phyloP scores from a whole-genome alignment of 2,113 vertebrate genomes.

The Hippocampus zosterae region DNA sequence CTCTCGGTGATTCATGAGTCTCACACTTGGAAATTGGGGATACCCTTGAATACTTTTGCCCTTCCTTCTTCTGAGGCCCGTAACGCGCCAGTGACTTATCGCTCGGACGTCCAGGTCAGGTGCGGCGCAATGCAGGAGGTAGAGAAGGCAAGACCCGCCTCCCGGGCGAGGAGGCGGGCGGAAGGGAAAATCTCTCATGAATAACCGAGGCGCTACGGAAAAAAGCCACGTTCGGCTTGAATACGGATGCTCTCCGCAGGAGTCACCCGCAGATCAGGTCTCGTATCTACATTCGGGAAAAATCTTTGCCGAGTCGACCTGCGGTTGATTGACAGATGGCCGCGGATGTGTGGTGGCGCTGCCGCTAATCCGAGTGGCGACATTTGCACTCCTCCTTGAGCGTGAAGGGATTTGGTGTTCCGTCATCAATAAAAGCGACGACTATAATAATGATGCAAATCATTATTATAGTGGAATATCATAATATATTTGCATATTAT shows the following conservation, averaged over 20 bases:
- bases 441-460: conserved; percentile 30
- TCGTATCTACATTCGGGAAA: conserved; percentile 55
- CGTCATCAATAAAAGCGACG: background rate
- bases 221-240: conserved; percentile 49
- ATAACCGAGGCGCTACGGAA: conserved; percentile 56
- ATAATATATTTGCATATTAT: no score
- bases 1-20: conserved; percentile 44
- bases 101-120: conserved; percentile 36
- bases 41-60: conserved; percentile 24
- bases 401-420: background rate
- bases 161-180: conserved; percentile 34
- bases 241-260: conserved; percentile 60
- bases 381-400: background rate
- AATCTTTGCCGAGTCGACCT: conserved; percentile 36
- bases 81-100: conserved; percentile 46
- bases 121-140: conserved; percentile 36
- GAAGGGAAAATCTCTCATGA: conserved; percentile 45
- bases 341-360: background rate
- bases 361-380: background rate
- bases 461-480: no score
- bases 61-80: conserved; percentile 32
- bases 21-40: conserved; percentile 24
- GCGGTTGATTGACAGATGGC: conserved; percentile 35
- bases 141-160: conserved; percentile 25
- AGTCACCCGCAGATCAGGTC: conserved; percentile 53